These are phyloP conservation scores for Leptopilina drosophilae DNA, from an alignment of 2,888 invertebrate genomes.

Conservation along the genomic window DNA sequence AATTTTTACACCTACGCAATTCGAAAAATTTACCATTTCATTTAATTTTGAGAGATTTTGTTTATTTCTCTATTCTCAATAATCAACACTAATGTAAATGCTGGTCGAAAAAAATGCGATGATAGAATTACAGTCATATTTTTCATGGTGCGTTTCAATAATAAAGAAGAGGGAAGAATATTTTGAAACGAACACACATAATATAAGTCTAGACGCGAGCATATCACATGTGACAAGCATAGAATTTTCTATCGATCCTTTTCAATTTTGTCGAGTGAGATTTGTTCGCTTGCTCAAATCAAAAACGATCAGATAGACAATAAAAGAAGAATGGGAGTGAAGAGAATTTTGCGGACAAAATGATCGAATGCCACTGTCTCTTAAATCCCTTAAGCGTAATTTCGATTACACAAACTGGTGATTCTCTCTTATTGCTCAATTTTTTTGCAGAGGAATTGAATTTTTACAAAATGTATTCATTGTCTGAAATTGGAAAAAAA, in stretches of 20 bases:
- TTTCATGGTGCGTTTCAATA: not conserved
- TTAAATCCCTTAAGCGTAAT: constrained; percentile 4
- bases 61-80: no score
- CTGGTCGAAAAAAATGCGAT: no score
- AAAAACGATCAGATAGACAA: not conserved
- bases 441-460: not conserved
- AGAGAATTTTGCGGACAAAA: constrained; percentile 11
- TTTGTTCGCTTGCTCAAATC: constrained; percentile 13
- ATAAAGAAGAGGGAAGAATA: not conserved
- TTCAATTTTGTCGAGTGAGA: constrained; percentile 29
- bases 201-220: constrained; percentile 10
- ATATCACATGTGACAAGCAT: constrained; percentile 23
- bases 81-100: no score
- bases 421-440: constrained; percentile 6
- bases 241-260: constrained; percentile 8
- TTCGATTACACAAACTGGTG: constrained; percentile 4
- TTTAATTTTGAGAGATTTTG: no score
- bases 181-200: not conserved
- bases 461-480: not conserved
- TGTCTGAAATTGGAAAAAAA: not conserved
- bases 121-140: not conserved
- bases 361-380: not conserved
- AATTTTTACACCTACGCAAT: no score
- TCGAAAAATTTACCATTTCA: no score
- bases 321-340: not conserved